These are phyloP conservation scores for Silvanus unidentatus DNA, from an alignment of 2,888 invertebrate genomes.

Conservation along the genomic window DNA sequence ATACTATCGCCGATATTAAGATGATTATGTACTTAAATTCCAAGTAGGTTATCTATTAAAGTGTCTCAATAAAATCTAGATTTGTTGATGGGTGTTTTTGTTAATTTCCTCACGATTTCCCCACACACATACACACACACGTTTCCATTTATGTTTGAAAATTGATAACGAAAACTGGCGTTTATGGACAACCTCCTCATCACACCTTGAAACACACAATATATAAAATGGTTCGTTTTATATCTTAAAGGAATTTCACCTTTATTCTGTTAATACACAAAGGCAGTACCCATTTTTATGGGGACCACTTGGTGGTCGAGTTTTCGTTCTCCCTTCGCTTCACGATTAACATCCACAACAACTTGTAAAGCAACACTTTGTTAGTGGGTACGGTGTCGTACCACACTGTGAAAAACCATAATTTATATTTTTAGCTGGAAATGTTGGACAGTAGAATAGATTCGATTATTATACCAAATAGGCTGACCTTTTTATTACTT, in stretches of 20 bases:
- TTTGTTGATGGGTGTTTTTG: not conserved
- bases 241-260: not conserved
- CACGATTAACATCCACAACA: not conserved
- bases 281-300: not conserved
- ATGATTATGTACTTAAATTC: not conserved
- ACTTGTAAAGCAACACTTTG: slow-evolving; percentile 5
- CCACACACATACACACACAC: too few species aligned
- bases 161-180: too few species aligned
- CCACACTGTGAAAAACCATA: slow-evolving; percentile 33
- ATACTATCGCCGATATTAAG: not conserved
- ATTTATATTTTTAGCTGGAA: slow-evolving; percentile 18
- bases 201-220: slow-evolving; percentile 26
- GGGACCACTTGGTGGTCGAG: not conserved
- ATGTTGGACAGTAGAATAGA: too few species aligned
- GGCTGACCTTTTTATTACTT: too few species aligned
- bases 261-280: not conserved
- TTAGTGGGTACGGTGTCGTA: slow-evolving; percentile 20
- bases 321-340: too few species aligned
- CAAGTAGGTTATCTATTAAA: not conserved
- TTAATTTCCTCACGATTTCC: too few species aligned
- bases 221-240: not conserved
- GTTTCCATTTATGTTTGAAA: too few species aligned
- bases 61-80: not conserved
- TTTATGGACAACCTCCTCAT: slow-evolving; percentile 33
- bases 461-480: too few species aligned